Evolutionary conservation across 2,888 invertebrate species (phyloP).

Genomic region (Aleiodes alternator): DNA sequence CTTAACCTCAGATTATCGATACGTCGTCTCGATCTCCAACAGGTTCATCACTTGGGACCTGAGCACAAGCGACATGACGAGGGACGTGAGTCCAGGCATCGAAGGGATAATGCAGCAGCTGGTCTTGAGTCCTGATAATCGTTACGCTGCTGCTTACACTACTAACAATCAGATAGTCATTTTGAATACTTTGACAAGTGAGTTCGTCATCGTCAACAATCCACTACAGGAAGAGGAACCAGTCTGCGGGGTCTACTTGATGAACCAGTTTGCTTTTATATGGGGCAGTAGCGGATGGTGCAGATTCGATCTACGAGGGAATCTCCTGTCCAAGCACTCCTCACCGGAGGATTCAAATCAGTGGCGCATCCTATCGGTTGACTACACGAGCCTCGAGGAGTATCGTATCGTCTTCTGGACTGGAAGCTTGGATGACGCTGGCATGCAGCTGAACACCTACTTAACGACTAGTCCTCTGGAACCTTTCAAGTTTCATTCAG

Average conservation of each 20-base stretch:
- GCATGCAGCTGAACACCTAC: conserved; percentile 82
- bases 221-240: conserved; percentile 83
- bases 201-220: conserved; percentile 91
- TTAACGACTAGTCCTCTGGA: conserved; percentile 77
- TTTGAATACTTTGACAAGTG: conserved; percentile 95
- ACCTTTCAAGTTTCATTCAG: conserved; percentile 81
- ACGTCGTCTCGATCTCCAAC: conserved; percentile 97
- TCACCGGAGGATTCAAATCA: conserved; percentile 78
- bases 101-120: conserved; percentile 98
- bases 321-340: conserved; percentile 79
- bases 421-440: conserved; percentile 86
- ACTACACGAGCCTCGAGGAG: conserved; percentile 82
- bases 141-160: conserved; percentile 96
- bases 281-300: conserved; percentile 88
- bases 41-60: conserved; percentile 98
- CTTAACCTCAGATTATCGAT: conserved; percentile 91
- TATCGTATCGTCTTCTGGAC: conserved; percentile 88
- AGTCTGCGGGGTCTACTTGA: conserved; percentile 81
- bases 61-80: conserved; percentile 94
- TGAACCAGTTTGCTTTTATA: conserved; percentile 85
- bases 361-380: conserved; percentile 88
- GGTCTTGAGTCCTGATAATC: conserved; percentile 94
- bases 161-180: conserved; percentile 96
- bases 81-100: conserved; percentile 94
- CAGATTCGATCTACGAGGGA: conserved; percentile 86